Percentiles rank a stretch among this genome's conserved stretches.
phyloP scores from a whole-genome alignment of 2,888 invertebrate species.

The Spialia ferax region DNA sequence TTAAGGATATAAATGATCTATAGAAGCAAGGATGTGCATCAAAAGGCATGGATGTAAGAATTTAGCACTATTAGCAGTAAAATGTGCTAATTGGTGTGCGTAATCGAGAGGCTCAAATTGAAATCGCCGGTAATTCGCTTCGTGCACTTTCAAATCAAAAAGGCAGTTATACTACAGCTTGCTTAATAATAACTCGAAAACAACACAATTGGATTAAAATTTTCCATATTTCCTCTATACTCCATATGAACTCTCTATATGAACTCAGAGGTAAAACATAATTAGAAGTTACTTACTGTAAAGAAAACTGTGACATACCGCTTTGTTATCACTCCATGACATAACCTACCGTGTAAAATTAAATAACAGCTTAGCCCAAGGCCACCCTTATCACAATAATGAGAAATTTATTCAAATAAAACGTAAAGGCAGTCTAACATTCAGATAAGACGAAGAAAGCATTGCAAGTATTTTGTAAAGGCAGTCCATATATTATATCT shows the following conservation, averaged over 20 bases:
- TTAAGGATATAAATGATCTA: neutral
- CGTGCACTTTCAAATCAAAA: slow-evolving; percentile 26
- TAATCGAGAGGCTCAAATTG: slow-evolving; percentile 60
- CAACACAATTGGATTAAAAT: no score
- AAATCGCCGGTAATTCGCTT: slow-evolving; percentile 47
- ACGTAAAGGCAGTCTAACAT: neutral
- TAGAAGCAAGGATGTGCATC: neutral
- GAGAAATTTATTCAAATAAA: slow-evolving; percentile 13
- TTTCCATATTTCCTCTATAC: no score
- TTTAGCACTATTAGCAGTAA: slow-evolving; percentile 41
- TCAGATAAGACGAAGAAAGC: slow-evolving; percentile 5
- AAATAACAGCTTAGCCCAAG: slow-evolving; percentile 11
- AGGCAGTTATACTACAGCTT: no score
- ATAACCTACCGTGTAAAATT: slow-evolving; percentile 1
- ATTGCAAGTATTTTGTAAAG: slow-evolving; percentile 1
- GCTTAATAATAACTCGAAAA: no score
- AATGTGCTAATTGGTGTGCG: slow-evolving; percentile 57
- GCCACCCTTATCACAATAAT: slow-evolving; percentile 2
- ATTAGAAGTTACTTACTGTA: neutral
- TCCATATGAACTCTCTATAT: neutral
- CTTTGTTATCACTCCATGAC: slow-evolving; percentile 13
- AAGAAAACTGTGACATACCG: neutral
- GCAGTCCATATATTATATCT: slow-evolving; percentile 15
- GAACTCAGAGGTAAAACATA: neutral
- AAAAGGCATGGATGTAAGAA: slow-evolving; percentile 35